Evolutionary conservation across 2,888 invertebrate species (phyloP), one percentile per base, ranked within the genome.

Genomic region (Ptychoptera albimana): DNA sequence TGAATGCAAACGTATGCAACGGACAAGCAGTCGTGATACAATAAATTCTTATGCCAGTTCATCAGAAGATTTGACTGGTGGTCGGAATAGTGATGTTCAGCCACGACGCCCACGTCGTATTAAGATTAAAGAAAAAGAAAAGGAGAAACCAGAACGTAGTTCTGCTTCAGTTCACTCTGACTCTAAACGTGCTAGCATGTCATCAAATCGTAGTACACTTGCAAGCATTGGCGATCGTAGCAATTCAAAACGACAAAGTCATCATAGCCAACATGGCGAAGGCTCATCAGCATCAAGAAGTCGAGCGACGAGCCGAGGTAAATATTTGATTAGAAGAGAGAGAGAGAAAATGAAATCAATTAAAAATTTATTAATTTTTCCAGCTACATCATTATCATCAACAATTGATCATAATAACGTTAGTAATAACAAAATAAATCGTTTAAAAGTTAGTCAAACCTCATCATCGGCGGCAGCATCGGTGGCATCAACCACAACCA

Each of bases 11-110:
- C 53, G 69, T 44, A 51, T 71, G 34, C 70, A 70, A 50, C 57
- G 70, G 43, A 69, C 70, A 8, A 68, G 64, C 48, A 71, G 69
- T 50, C 59, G 70, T 48, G 71, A 72, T 51, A 66, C 66, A 38
- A 53, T 67, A 32, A 55, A 68, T 13, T 66, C 67, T 48, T 67
- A 67, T 49, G 68, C 67, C 12, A 70, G 70, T 50, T 70, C 70
- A 12, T 71, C 71, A 0, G 72, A 71, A 54, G 71, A 71, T 55
- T 52, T 70, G 16, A 57, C 63, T 2, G 54, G 56, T 7, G 58
- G 54, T 46, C 50, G 55, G 12, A 63, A 61, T 45, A 52, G 54
- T 23, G 60, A 60, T 41, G 35, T 34, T 9, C 23, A 23, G 7
- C 48, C 49, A 9, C 42, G 50, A 30, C 42, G 49, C 11, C 45